Evolutionary conservation across 2,113 vertebrate species (phyloP).

Genomic region (Trichomycterus rosablanca): DNA sequence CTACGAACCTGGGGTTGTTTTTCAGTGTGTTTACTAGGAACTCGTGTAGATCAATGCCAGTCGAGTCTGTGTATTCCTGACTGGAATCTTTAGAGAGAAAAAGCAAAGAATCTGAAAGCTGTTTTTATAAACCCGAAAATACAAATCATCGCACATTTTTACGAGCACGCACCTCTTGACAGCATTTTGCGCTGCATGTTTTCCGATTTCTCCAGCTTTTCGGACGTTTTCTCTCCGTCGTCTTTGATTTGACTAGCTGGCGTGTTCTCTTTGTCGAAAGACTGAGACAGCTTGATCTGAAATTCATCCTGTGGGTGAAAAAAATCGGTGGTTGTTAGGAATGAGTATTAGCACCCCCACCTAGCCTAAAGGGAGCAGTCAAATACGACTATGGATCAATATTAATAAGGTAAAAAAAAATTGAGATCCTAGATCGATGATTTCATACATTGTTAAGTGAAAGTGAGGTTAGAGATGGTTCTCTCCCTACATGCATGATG

Average conservation of each 20-base stretch:
- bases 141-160: too few species aligned
- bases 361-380: too few species aligned
- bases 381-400: too few species aligned
- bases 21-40: slow-evolving; percentile 97
- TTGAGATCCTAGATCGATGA: too few species aligned
- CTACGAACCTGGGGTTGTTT: slow-evolving; percentile 88
- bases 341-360: background rate
- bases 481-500: too few species aligned
- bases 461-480: too few species aligned
- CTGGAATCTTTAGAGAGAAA: slow-evolving; percentile 81
- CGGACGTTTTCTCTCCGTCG: slow-evolving; percentile 71
- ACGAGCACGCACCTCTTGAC: slow-evolving; percentile 77
- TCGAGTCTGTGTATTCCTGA: slow-evolving; percentile 97
- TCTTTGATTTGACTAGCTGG: slow-evolving; percentile 75
- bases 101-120: slow-evolving; percentile 36
- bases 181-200: slow-evolving; percentile 85
- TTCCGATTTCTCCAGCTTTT: slow-evolving; percentile 75
- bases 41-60: slow-evolving; percentile 95
- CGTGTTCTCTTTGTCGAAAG: slow-evolving; percentile 84
- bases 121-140: background rate
- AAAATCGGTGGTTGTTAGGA: too few species aligned
- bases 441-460: too few species aligned
- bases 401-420: too few species aligned
- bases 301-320: slow-evolving; percentile 78
- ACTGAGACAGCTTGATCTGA: slow-evolving; percentile 77